Evolutionary conservation across 2,113 vertebrate genomes (phyloP).

Genomic region (Salvator merianae): DNA sequence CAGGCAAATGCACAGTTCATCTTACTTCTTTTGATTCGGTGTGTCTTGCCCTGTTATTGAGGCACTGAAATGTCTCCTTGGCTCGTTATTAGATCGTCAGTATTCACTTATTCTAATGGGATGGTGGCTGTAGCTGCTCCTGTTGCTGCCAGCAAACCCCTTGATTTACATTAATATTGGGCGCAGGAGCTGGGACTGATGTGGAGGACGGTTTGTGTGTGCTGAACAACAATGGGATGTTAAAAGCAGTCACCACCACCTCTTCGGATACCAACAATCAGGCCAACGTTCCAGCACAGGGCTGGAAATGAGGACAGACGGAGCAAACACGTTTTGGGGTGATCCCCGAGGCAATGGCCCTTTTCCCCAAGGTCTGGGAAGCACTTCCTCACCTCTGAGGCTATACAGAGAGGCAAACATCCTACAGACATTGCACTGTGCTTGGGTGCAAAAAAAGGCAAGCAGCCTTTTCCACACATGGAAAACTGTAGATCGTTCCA

Average conservation of each 20-base stretch:
- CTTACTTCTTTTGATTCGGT: neutral
- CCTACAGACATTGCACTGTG: too few relatives aligned
- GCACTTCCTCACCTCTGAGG: too few relatives aligned
- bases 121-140: neutral
- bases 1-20: constrained; percentile 24
- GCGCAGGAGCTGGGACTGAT: neutral
- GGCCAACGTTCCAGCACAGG: neutral
- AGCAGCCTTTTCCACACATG: too few relatives aligned
- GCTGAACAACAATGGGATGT: neutral
- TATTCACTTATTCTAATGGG: constrained; percentile 13
- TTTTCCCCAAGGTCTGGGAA: too few relatives aligned
- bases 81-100: constrained; percentile 32
- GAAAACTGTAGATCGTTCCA: too few relatives aligned
- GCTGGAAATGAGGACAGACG: too few relatives aligned
- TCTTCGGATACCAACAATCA: neutral
- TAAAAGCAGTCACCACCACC: neutral
- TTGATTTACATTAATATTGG: constrained; percentile 17
- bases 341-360: too few relatives aligned
- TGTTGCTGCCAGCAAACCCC: neutral
- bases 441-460: too few relatives aligned
- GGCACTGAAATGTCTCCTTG: neutral
- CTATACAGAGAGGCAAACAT: too few relatives aligned
- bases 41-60: constrained; percentile 27
- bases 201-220: neutral
- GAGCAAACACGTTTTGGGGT: too few relatives aligned